Conservation (phyloP, 2,888 invertebrate species). For the Congeria kusceri region DNA sequence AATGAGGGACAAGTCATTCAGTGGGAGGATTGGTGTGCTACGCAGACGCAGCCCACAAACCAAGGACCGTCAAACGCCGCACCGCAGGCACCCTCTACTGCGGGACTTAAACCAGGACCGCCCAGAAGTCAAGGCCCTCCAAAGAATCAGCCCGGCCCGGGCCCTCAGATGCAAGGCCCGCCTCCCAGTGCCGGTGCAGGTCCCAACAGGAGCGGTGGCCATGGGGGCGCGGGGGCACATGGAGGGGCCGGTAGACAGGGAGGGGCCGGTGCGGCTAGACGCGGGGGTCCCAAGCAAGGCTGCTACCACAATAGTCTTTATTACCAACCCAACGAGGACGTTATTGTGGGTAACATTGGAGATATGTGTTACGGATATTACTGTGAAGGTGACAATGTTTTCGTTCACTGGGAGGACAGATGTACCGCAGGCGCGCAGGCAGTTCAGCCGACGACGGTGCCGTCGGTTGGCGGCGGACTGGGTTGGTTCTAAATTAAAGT, state of each 20-base stretch:
- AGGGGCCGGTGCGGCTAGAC: neutral
- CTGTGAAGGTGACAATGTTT: slow-evolving; percentile 57
- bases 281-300: slow-evolving; percentile 26
- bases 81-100: neutral
- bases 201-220: neutral
- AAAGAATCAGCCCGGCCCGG: slow-evolving; percentile 18
- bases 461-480: neutral
- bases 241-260: slow-evolving; percentile 12
- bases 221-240: slow-evolving; percentile 17
- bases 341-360: slow-evolving; percentile 60
- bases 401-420: slow-evolving; percentile 60
- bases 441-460: slow-evolving; percentile 8
- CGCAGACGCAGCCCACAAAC: slow-evolving; percentile 22
- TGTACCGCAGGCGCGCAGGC: slow-evolving; percentile 28
- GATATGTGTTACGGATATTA: slow-evolving; percentile 64
- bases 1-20: slow-evolving; percentile 49
- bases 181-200: slow-evolving; percentile 17
- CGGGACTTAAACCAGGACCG: neutral
- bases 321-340: slow-evolving; percentile 57
- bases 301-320: slow-evolving; percentile 58
- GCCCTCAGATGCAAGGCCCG: slow-evolving; percentile 3
- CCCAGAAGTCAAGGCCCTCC: neutral
- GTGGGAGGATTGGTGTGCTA: slow-evolving; percentile 62
- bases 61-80: neutral
- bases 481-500: slow-evolving; percentile 4